Evolutionary conservation across 1,140 invertebrate genomes (phyloP).

Genomic region (Saccostrea glomerata): DNA sequence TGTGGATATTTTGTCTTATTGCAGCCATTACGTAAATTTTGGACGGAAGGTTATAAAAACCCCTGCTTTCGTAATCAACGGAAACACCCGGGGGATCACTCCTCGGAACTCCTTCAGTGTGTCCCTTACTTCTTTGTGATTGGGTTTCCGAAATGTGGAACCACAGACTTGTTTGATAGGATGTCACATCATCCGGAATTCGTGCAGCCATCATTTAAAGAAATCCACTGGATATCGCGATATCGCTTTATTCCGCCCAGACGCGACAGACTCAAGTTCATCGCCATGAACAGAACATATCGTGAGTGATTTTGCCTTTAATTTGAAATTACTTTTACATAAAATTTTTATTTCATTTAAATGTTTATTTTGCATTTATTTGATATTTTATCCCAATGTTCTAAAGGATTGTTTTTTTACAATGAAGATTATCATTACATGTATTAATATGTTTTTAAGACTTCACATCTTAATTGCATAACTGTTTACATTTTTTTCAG

Average conservation of each 20-base stretch:
- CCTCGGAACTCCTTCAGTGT: conserved; percentile 44
- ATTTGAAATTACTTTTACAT: not conserved
- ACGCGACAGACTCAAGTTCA: not conserved
- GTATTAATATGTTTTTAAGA: too few relatives aligned
- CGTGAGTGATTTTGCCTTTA: not conserved
- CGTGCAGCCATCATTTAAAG: conserved; percentile 50
- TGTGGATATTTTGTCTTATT: not conserved
- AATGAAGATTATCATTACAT: too few relatives aligned
- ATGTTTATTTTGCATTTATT: too few relatives aligned
- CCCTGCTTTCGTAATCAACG: conserved; percentile 47
- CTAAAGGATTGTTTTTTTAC: too few relatives aligned
- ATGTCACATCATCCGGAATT: conserved; percentile 59
- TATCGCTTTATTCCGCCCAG: conserved; percentile 45
- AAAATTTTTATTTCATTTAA: too few relatives aligned
- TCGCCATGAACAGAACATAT: conserved; percentile 15
- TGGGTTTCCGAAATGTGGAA: conserved; percentile 63
- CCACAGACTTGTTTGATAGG: conserved; percentile 59
- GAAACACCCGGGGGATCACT: not conserved
- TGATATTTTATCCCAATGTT: too few relatives aligned
- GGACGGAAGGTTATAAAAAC: conserved; percentile 49
- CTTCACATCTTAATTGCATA: too few relatives aligned
- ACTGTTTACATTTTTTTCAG: too few relatives aligned
- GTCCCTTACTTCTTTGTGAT: conserved; percentile 62
- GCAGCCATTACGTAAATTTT: conserved; percentile 38
- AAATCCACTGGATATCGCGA: conserved; percentile 64